phyloP scores from a whole-genome alignment of 2,888 invertebrate species.

The Brenthis hecate region DNA sequence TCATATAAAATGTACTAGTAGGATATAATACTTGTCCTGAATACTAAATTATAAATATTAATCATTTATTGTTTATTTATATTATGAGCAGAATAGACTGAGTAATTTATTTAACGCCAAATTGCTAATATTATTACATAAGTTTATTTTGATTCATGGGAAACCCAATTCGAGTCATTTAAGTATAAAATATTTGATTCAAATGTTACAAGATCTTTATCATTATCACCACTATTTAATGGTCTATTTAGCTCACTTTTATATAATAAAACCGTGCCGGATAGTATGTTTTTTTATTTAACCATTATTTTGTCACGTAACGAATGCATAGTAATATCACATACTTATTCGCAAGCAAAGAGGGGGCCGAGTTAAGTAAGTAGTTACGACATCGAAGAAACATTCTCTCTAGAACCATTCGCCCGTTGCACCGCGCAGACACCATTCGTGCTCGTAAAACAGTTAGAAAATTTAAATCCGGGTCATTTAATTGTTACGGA shows the following conservation, averaged over 20 bases:
- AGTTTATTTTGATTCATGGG: constrained; percentile 7
- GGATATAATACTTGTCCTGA: background rate
- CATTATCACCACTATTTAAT: background rate
- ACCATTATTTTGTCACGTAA: constrained; percentile 43
- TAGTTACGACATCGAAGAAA: constrained; percentile 68
- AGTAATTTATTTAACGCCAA: constrained; percentile 1
- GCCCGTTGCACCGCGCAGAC: constrained; percentile 40
- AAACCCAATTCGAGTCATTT: background rate
- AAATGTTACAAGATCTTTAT: constrained; percentile 5
- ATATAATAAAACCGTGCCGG: constrained; percentile 34
- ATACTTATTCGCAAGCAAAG: constrained; percentile 40
- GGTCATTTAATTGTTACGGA: constrained; percentile 56
- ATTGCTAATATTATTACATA: constrained; percentile 19
- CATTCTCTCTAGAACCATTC: constrained; percentile 65
- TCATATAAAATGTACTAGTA: background rate
- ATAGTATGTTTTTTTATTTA: constrained; percentile 38
- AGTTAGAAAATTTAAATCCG: constrained; percentile 64
- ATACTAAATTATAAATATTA: constrained; percentile 10
- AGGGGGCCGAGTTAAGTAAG: constrained; percentile 72
- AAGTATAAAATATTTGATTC: background rate
- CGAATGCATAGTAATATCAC: constrained; percentile 34
- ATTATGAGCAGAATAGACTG: background rate
- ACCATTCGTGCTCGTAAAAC: constrained; percentile 54
- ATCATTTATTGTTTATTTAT: background rate
- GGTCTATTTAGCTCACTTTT: constrained; percentile 28